Evolutionary conservation across 1,140 invertebrate species (phyloP), one percentile per base, ranked within the genome.

Genomic region (Charaxes varanes): DNA sequence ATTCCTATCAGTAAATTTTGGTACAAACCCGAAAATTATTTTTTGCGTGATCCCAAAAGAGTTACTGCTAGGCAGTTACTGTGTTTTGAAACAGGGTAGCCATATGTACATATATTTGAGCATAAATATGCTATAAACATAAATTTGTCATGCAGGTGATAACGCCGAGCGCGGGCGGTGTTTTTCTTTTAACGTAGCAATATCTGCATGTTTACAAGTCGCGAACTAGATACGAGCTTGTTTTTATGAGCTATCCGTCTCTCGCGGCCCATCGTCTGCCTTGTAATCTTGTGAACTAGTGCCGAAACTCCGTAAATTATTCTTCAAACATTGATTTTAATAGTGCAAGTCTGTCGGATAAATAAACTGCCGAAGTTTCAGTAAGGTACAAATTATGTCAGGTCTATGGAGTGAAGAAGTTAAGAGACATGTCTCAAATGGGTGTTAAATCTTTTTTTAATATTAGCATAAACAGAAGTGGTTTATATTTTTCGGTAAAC

Each of bases 191-290:
- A 38, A 28, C 35, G 38, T 36, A 14, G 28, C 28, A 54, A 41
- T 49, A 50, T 54, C 33, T 33, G 34, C 45, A 47, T 50, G 53
- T 57, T 54, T 46, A 57, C 50, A 57, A 45, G 41, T 37, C 35
- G 53, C 52, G 49, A 52, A 55, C 32, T 56, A 50, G 45, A 51
- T 43, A 41, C 38, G 21, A 48, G 36, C 38, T 17, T 23, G 27
- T 49, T 46, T 40, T 43, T 32, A 42, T 31, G 44, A 30, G 47
- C 42, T 36, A 55, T 63, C 51, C 47, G 49, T 58, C 63, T 56
- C 59, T 56, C 58, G 48, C 54, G 37, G 51, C 37, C 40, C 48
- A 53, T 54, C 30, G 15, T 18, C 37, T 33, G 35, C 50, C 41
- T 23, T 51, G 31, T 46, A 37, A 22, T 30, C 23, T 22, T 35